Base-by-base conservation (phyloP, 37 sponge, comb jelly and placozoan genomes). In the Agelas oroides region DNA sequence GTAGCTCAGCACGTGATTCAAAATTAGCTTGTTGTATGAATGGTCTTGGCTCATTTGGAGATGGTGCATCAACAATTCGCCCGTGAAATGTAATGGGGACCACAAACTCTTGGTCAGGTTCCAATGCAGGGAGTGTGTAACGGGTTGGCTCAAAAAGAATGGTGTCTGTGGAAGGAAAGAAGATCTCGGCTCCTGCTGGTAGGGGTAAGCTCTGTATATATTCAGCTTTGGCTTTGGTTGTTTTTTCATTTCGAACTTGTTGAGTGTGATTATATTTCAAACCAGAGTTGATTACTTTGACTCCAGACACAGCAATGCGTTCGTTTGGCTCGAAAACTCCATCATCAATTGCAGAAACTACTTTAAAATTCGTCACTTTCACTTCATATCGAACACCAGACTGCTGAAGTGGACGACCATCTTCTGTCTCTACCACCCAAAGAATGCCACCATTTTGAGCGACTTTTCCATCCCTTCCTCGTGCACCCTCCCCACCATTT, bases 301-400 rank as follows among this genome's bases (percentile, higher is more conserved):
- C 67, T n/a, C 65, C 74, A 31, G 75, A 56, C 16, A 93, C 68
- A 39, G 70, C 53, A 36, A 93, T 80, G 41, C 82, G 64, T 66
- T 93, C 94, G 69, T 93, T 93, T 55, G 94, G 94, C 40, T 93
- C 90, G 82, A 93, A 89, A 23, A 93, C 83, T 11, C 87, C 90
- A 72, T 89, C 94, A 86, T 86, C 84, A 70, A 85, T 59, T 40
- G 72, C 89, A 33, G 86, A 82, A 23, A 62, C 81, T 61, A 80
- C 70, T 35, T 23, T 1, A 24, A 86, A 59, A 5, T 35, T 31
- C 5, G 59, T 70, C 28, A 93, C 78, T 39, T 88, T 34, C 0
- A 60, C 70, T 68, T 88, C 85, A 78, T 88, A 92, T 35, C 88
- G 64, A 24, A 75, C 78, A 15, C 71, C 70, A 27, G 88, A 59